Percentiles rank a stretch among this genome's conserved stretches.
These are phyloP conservation scores for Condylostylus longicornis DNA, from an alignment of 1,140 invertebrate genomes.

Conservation along the genomic window DNA sequence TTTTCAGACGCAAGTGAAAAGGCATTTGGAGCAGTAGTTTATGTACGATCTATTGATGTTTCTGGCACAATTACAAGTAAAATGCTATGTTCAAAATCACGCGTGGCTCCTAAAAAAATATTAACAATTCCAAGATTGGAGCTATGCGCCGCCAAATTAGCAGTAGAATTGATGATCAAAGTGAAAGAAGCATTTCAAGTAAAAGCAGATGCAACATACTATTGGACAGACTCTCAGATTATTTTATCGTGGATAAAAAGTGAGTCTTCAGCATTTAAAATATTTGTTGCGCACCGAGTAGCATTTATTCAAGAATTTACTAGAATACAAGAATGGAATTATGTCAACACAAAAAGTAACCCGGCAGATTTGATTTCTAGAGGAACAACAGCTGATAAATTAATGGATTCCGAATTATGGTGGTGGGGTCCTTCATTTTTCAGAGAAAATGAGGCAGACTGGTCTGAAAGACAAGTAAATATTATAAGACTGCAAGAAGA, in stretches of 20 bases:
- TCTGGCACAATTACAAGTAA: conserved; percentile 5
- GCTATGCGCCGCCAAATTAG: conserved; percentile 28
- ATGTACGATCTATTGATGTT: conserved; percentile 8
- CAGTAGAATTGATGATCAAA: conserved; percentile 16
- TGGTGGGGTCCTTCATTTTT: conserved; percentile 1
- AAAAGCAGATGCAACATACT: no score
- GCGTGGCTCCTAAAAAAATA: conserved; percentile 26
- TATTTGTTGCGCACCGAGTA: conserved; percentile 18
- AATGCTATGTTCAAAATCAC: conserved; percentile 23
- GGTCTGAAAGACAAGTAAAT: no score
- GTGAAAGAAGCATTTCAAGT: no score
- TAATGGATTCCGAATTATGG: neutral
- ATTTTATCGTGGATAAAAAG: conserved; percentile 4
- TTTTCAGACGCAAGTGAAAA: conserved; percentile 21
- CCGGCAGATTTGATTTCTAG: conserved; percentile 11
- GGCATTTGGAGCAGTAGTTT: conserved; percentile 21
- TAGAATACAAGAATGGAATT: conserved; percentile 9
- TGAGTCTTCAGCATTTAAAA: conserved; percentile 7
- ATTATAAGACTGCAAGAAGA: no score
- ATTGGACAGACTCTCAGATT: conserved; percentile 6
- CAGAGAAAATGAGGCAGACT: neutral
- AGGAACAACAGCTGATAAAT: conserved; percentile 5
- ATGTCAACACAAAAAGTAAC: conserved; percentile 9
- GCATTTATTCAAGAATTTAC: conserved; percentile 12
- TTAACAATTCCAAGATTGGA: conserved; percentile 32